These are phyloP conservation scores for Platyscapa corneri DNA, from an alignment of 1,140 invertebrate genomes.

Conservation along the genomic window DNA sequence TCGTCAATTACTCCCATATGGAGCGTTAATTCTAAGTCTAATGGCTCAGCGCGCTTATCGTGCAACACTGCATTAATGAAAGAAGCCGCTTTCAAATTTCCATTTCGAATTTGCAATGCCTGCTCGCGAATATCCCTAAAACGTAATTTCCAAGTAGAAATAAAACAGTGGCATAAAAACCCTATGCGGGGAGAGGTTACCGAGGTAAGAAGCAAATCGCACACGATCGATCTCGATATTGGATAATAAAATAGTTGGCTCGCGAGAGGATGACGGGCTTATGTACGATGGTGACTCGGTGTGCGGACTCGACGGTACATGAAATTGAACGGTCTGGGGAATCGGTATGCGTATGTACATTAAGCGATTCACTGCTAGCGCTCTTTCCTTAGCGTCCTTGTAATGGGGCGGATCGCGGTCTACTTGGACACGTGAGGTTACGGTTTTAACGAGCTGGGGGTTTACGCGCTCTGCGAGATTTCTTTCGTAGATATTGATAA, in stretches of 20 bases:
- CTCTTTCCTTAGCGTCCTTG: no score
- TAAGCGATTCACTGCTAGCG: no score
- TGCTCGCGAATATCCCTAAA: not conserved
- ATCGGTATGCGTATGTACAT: no score
- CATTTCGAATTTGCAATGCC: not conserved
- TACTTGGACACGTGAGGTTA: no score
- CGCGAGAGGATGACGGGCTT: not conserved
- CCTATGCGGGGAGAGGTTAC: no score
- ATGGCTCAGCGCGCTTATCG: no score
- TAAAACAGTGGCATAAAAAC: not conserved
- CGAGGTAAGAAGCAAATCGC: not conserved
- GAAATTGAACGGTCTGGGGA: slow-evolving; percentile 19
- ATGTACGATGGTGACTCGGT: not conserved
- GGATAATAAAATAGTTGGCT: slow-evolving; percentile 45
- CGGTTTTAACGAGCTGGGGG: no score
- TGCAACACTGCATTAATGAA: not conserved
- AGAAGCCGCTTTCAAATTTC: not conserved
- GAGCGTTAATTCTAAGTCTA: no score
- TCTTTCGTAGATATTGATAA: no score
- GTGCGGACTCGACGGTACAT: not conserved
- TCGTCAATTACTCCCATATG: not conserved
- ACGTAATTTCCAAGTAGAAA: not conserved
- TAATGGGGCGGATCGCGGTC: no score
- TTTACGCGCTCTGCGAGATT: no score
- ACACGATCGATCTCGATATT: slow-evolving; percentile 24